phyloP scores from a whole-genome alignment of 2,113 vertebrate species.

The Ophthalmolycus amberensis region DNA sequence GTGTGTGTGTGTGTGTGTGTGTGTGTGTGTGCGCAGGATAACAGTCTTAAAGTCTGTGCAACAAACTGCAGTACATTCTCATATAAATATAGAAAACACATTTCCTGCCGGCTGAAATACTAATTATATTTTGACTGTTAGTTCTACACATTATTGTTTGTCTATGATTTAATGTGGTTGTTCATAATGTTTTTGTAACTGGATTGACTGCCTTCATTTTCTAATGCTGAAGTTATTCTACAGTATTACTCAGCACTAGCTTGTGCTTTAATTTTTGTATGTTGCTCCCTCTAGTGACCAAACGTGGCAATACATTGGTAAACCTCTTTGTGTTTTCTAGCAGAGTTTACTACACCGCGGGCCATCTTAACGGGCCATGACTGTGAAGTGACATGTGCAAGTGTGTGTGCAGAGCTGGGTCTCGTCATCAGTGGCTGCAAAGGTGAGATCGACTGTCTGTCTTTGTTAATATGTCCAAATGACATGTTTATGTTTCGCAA shows the following conservation, averaged over 20 bases:
- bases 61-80: not conserved
- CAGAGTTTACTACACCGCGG: slow-evolving; percentile 90
- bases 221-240: not conserved
- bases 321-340: slow-evolving; percentile 71
- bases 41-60: not conserved
- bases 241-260: not conserved
- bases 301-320: not conserved
- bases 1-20: slow-evolving; percentile 8
- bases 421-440: slow-evolving; percentile 96
- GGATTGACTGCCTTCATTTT: not conserved
- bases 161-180: not conserved
- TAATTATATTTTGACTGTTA: not conserved
- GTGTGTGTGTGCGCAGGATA: slow-evolving; percentile 1
- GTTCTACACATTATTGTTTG: not conserved
- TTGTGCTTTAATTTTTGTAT: not conserved
- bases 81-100: not conserved
- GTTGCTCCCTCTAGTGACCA: slow-evolving; percentile 58
- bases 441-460: slow-evolving; percentile 81
- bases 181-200: not conserved
- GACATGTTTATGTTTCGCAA: not conserved
- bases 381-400: slow-evolving; percentile 93
- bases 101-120: not conserved
- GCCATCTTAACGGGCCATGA: slow-evolving; percentile 96
- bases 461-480: not conserved
- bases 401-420: slow-evolving; percentile 95